Conservation (phyloP, 1,140 invertebrate species). For the Papilio polyxenes region DNA sequence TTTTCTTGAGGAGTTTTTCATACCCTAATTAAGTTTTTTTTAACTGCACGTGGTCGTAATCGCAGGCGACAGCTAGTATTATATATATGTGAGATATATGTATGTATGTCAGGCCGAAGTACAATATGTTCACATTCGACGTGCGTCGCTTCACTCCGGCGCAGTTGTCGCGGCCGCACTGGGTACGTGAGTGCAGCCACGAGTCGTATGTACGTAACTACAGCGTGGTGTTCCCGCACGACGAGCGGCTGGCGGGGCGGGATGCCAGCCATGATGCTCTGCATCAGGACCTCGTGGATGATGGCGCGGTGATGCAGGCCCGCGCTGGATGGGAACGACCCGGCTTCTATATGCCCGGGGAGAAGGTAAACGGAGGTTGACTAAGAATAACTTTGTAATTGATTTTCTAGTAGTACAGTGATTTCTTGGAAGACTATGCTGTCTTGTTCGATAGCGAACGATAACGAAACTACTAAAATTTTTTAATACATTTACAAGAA, state of each 20-base stretch:
- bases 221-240: constrained; percentile 90
- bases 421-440: no score
- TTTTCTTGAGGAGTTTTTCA: no score
- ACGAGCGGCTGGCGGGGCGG: constrained; percentile 91
- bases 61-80: no score
- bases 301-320: constrained; percentile 92
- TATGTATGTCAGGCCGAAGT: constrained; percentile 82
- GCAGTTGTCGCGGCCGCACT: constrained; percentile 85
- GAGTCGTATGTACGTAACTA: constrained; percentile 95
- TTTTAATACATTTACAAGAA: no score
- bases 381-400: no score
- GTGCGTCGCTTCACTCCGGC: constrained; percentile 88
- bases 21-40: no score
- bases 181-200: constrained; percentile 90
- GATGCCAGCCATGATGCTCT: constrained; percentile 77
- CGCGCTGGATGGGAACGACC: constrained; percentile 93
- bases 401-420: no score
- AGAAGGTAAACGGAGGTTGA: constrained; percentile 55
- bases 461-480: no score
- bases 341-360: constrained; percentile 83
- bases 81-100: no score
- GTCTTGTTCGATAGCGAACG: no score
- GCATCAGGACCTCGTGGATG: constrained; percentile 83
- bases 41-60: no score
- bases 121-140: constrained; percentile 93